Base-by-base conservation (phyloP, 1,140 invertebrate species). In the Pseudoatta argentina region DNA sequence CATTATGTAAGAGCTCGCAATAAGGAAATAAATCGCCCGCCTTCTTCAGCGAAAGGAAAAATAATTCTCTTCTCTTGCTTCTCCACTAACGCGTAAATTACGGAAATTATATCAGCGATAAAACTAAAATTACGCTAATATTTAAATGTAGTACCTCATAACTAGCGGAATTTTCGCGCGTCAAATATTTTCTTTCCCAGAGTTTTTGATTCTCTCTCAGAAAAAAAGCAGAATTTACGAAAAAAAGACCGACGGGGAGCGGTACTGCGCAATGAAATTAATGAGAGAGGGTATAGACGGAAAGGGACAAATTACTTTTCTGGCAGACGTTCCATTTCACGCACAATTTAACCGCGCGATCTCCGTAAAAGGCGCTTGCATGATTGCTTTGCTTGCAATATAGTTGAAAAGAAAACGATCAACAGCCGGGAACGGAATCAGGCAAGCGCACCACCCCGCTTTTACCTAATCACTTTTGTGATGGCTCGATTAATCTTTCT, bases 321-420 rank as follows among this genome's bases (percentile, higher is more conserved):
- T 78, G 75, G 53, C 89, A 90, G 89, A 57, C 85, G 83, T 90
- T 90, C 89, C 88, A 89, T 90, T 90, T 90, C 89, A 90, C 89
- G 89, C 87, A 72, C 87, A 90, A 90, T 89, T 89, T 90, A 76
- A 75, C 85, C 71, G 78, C 57, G 76, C 78, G 87, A 87, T 85
- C 85, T 77, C 24, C 61, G 71, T 81, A 77, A 87, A 79, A 89
- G 78, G 87, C 66, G 76, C 88, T 88, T 89, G 88, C 88, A 86
- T 82, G 87, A 89, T 89, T 82, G 88, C 88, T 88, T 86, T 75
- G 88, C 87, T 44, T 85, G 81, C 82, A 71, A 44, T 75, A 63
- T 72, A 83, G 30, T 61, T 67, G 63, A 86, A 89, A 89, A 72
- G 66, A 75, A 78, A 73, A 61, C 86, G 57, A 61, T 73, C 72